phyloP scores from a whole-genome alignment of 2,113 vertebrate species.

The Cygnus atratus region DNA sequence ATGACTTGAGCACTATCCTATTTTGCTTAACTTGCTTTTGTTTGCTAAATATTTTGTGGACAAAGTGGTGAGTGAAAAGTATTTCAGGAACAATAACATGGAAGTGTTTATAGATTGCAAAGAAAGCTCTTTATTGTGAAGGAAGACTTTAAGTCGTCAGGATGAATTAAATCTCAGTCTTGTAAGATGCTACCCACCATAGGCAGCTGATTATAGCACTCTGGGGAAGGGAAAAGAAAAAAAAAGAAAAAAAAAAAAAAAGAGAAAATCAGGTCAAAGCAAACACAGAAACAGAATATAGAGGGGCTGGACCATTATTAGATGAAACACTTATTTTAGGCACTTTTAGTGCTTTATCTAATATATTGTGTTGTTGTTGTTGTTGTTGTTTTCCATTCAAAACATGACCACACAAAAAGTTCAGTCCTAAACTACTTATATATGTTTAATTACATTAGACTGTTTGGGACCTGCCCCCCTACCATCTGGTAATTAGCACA shows the following conservation, averaged over 20 bases:
- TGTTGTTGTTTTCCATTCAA: no score
- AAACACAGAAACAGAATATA: background rate
- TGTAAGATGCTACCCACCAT: background rate
- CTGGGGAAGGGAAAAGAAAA: no score
- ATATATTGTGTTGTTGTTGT: no score
- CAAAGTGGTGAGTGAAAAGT: background rate
- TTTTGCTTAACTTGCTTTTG: background rate
- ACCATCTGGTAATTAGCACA: background rate
- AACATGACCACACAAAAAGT: background rate
- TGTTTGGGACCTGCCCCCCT: background rate
- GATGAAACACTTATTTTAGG: background rate
- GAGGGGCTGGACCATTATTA: background rate
- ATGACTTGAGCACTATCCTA: accelerated
- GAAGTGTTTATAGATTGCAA: background rate
- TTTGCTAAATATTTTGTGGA: background rate
- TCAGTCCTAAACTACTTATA: background rate
- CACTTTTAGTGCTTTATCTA: no score
- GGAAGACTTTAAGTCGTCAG: background rate
- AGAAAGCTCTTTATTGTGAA: background rate
- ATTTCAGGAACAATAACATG: background rate
- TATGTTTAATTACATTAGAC: background rate
- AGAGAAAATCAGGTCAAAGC: background rate
- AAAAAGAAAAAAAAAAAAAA: no score
- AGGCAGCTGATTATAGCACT: background rate
- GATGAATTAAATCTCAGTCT: background rate